Evolutionary conservation across 2,113 vertebrate genomes (phyloP).

Genomic region (Okapia johnstoni): DNA sequence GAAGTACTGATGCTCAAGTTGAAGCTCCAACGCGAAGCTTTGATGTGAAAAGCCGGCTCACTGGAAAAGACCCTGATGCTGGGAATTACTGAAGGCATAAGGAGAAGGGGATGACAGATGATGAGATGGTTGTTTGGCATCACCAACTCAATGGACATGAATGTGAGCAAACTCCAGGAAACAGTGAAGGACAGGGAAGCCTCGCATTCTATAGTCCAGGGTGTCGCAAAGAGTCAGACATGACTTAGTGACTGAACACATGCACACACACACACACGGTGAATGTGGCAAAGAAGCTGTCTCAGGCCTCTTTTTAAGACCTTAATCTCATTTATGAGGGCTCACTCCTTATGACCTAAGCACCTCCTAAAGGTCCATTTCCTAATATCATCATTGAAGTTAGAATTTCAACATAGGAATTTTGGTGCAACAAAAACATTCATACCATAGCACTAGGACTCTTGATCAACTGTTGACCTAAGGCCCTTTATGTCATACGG

Average conservation of each 20-base stretch:
- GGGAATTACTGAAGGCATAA: not conserved
- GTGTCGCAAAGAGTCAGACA: rapidly evolving
- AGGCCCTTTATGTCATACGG: not conserved
- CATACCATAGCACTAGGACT: not conserved
- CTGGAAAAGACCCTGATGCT: not conserved
- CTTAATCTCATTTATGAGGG: not conserved
- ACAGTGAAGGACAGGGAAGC: not conserved
- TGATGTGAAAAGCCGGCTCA: not conserved
- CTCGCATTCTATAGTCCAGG: not conserved
- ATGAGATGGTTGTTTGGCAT: not conserved
- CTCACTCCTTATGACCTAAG: not conserved
- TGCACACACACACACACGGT: not conserved
- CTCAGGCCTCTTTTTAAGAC: not conserved
- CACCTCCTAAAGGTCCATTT: not conserved
- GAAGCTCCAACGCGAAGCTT: not conserved
- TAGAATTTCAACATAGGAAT: not conserved
- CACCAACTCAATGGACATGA: not conserved
- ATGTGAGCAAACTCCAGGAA: not conserved
- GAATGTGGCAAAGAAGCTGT: not conserved
- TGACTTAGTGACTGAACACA: not conserved
- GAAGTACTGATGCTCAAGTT: not conserved
- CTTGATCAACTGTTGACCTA: not conserved
- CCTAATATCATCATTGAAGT: not conserved
- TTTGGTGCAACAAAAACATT: not conserved
- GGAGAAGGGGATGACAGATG: not conserved